Base-by-base conservation (phyloP, 1,140 invertebrate genomes). In the Drosophila watanabei region DNA sequence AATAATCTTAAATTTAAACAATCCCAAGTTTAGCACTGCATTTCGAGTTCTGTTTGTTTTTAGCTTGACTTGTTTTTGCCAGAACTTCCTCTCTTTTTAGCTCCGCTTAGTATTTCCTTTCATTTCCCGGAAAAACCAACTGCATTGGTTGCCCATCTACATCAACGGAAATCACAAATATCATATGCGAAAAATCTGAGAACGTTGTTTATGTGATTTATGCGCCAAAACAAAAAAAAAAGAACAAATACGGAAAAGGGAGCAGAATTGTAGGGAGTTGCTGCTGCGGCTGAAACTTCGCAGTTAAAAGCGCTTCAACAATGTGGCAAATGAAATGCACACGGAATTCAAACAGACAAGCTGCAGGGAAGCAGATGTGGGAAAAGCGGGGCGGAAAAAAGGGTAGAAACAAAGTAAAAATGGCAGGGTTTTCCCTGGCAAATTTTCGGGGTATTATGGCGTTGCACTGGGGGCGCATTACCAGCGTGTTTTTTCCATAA, bases 131-230 rank as follows among this genome's bases (percentile, higher is more conserved):
- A 52, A 73, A 43, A 73, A 43, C 30, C 24, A 33, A 32, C 62
- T 63, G 51, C 56, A 54, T 57, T 62, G 35, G 61, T 39, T 69
- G 57, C 56, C 58, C 39, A 70, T 75, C 63, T 72, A 48, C 58
- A 60, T 65, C 49, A 62, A 61, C 70, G 82, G 66, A 80, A 88
- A 78, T 66, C 85, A 80, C 71, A 88, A 86, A 88, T 89, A 88
- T 88, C 85, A 82, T 81, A 83, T 76, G 81, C 85, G 81, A 90
- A 82, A 89, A 90, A 89, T 90, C 86, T 73, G 86, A 79, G 75
- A 82, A 69, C 75, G 79, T 89, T 90, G 78, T 77, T 81, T 82
- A 90, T 90, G 86, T 90, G 85, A 89, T 90, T 89, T 89, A 89
- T 89, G 71, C 73, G 70, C 46, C 32, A 66, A 37, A 41, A 54